Evolutionary conservation across 37 sponge, comb jelly and placozoan genomes (phyloP).

Genomic region (Ephydatia muelleri): DNA sequence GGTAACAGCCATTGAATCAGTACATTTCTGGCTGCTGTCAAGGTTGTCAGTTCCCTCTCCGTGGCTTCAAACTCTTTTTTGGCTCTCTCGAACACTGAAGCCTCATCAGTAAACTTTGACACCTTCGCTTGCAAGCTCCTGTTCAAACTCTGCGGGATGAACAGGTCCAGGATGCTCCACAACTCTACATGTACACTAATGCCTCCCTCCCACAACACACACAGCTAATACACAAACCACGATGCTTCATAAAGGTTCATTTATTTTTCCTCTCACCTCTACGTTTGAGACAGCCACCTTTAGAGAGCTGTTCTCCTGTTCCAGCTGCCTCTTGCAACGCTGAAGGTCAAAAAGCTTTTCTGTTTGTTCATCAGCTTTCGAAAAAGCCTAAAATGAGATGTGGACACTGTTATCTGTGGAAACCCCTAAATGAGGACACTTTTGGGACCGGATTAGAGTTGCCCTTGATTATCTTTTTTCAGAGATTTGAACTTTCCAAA

Average conservation of each 20-base stretch:
- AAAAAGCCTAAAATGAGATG: background rate
- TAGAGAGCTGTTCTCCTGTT: constrained; percentile 42
- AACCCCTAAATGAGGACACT: too few species aligned
- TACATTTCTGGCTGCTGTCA: constrained; percentile 10
- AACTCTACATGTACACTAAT: too few species aligned
- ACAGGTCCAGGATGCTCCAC: background rate
- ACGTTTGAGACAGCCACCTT: background rate
- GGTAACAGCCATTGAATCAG: background rate
- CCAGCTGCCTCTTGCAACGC: constrained; percentile 15
- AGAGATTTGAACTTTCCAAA: too few species aligned
- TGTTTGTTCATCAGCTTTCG: constrained; percentile 21
- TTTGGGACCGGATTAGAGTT: too few species aligned
- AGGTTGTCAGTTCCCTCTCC: constrained; percentile 10
- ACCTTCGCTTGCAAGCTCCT: background rate
- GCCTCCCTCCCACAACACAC: background rate
- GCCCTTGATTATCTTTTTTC: too few species aligned
- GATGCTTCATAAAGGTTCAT: background rate
- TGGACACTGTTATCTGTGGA: too few species aligned
- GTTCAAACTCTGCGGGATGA: background rate
- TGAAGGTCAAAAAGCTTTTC: constrained; percentile 45
- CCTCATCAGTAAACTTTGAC: background rate
- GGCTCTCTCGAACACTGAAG: background rate
- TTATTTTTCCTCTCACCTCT: background rate
- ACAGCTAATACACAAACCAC: background rate
- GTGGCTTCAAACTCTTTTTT: constrained; percentile 20